These are phyloP conservation scores for Peromyscus aztecus DNA, from an alignment of 2,797 vertebrate genomes.

Conservation along the genomic window DNA sequence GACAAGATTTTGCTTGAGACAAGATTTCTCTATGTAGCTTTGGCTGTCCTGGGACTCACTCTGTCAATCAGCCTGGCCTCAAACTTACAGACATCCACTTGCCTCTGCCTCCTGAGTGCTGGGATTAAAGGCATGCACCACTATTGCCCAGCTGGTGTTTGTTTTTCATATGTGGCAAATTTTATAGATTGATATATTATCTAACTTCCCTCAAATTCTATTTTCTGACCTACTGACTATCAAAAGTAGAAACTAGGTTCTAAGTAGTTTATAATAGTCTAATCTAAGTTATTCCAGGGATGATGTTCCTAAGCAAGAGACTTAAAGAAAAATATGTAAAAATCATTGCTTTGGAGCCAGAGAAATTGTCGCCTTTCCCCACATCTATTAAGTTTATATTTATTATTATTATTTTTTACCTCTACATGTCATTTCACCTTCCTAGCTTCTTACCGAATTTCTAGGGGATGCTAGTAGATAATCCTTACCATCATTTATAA, in stretches of 20 bases:
- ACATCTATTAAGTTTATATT: not conserved
- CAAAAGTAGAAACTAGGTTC: not conserved
- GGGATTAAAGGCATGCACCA: not conserved
- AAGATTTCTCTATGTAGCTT: not conserved
- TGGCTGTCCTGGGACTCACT: not conserved
- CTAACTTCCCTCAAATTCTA: not conserved
- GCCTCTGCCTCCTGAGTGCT: not conserved
- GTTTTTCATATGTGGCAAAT: not conserved
- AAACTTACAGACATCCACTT: not conserved
- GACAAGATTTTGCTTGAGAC: too few species aligned
- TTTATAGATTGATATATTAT: not conserved
- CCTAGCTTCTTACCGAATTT: not conserved
- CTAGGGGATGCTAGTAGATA: not conserved
- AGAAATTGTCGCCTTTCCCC: not conserved
- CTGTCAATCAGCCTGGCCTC: not conserved
- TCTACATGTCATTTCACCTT: not conserved
- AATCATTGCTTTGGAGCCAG: not conserved
- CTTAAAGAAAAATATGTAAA: not conserved
- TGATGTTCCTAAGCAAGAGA: not conserved
- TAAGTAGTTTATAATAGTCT: not conserved
- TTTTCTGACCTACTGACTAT: not conserved
- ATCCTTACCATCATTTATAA: not conserved
- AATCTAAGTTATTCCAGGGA: not conserved
- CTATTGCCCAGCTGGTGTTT: not conserved
- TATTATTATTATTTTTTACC: not conserved